Percentiles rank a stretch among this genome's conserved stretches.
These are phyloP conservation scores for Mesorhabditis sp. DNA, from an alignment of 2,888 invertebrate species.

Conservation along the genomic window DNA sequence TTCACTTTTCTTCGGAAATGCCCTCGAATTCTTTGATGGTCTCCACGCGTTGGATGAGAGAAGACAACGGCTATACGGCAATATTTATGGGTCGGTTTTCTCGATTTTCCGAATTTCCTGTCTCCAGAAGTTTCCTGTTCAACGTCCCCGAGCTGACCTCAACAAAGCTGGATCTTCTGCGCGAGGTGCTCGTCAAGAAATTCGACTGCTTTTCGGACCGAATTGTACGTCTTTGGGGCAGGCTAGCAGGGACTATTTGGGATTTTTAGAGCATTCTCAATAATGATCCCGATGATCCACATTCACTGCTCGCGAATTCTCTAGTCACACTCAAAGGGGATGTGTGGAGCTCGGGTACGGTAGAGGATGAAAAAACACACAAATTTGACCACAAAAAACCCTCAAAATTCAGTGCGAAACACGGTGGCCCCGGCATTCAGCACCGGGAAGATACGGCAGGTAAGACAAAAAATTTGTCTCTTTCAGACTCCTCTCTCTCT, in stretches of 20 bases:
- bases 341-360: neutral
- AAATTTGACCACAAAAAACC: neutral
- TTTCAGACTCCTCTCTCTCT: too few species aligned
- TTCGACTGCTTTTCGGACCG: neutral
- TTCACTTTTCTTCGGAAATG: neutral
- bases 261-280: neutral
- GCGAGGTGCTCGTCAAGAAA: conserved; percentile 2
- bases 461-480: neutral
- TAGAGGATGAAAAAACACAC: neutral
- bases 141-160: conserved; percentile 1
- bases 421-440: conserved; percentile 20
- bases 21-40: neutral
- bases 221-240: neutral
- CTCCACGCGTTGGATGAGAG: neutral
- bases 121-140: conserved; percentile 1
- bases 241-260: too few species aligned
- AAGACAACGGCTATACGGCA: neutral
- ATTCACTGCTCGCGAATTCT: neutral
- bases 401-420: neutral
- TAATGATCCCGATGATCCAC: neutral
- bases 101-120: neutral
- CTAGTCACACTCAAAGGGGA: neutral
- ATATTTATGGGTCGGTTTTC: neutral
- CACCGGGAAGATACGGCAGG: conserved; percentile 21
- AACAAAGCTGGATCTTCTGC: neutral